Evolutionary conservation across 2,888 invertebrate species (phyloP).

Genomic region (Heliconius cydno): DNA sequence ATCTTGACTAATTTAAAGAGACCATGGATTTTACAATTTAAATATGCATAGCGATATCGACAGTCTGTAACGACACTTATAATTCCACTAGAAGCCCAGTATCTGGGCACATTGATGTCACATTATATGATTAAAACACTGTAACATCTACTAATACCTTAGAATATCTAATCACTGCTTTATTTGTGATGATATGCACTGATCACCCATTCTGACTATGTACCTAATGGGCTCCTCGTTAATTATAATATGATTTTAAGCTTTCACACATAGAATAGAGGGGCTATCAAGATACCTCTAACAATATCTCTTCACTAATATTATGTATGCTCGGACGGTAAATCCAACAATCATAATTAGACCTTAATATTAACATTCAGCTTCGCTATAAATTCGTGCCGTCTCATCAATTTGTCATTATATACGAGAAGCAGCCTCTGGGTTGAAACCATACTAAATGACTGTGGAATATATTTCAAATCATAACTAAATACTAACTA

Average conservation of each 20-base stretch:
- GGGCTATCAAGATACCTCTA: constrained; percentile 73
- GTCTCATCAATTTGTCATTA: constrained; percentile 76
- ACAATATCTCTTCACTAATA: constrained; percentile 77
- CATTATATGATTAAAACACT: constrained; percentile 73
- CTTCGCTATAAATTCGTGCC: constrained; percentile 83
- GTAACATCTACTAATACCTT: constrained; percentile 83
- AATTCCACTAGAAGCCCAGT: constrained; percentile 81
- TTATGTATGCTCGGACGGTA: constrained; percentile 81
- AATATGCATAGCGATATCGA: constrained; percentile 83
- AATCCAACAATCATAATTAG: constrained; percentile 80
- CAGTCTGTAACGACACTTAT: constrained; percentile 82
- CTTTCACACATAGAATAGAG: constrained; percentile 68
- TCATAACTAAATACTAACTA: constrained; percentile 73
- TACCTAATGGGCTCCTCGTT: constrained; percentile 65
- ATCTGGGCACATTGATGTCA: constrained; percentile 80
- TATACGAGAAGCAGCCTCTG: constrained; percentile 82
- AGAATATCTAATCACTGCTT: constrained; percentile 82
- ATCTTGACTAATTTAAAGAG: constrained; percentile 82
- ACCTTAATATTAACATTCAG: constrained; percentile 79
- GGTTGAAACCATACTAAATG: constrained; percentile 77
- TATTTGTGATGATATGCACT: constrained; percentile 84
- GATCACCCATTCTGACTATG: constrained; percentile 68
- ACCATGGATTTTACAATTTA: constrained; percentile 80
- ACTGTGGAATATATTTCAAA: constrained; percentile 81
- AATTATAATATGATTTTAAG: constrained; percentile 66